phyloP scores from a whole-genome alignment of 1,140 invertebrate genomes.

The Panagrolaimus sp. region DNA sequence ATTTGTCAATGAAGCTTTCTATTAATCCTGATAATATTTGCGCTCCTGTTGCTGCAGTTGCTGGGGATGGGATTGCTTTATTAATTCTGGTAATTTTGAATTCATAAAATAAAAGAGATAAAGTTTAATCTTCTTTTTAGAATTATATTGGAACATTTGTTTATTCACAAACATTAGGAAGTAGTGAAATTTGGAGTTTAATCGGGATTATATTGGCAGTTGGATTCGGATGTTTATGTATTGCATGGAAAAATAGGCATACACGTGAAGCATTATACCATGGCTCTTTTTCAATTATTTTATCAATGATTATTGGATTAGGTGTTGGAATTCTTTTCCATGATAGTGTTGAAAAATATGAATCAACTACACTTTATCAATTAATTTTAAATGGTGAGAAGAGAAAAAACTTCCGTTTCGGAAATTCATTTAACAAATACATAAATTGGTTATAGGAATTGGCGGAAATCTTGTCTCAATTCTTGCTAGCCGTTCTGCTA shows the following conservation, averaged over 20 bases:
- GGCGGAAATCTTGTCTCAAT: conserved; percentile 6
- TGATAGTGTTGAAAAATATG: neutral
- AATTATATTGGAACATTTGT: conserved; percentile 2
- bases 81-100: neutral
- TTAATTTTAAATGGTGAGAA: neutral
- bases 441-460: conserved; percentile 1
- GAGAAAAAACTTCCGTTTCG: neutral
- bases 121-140: neutral
- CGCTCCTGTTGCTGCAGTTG: neutral
- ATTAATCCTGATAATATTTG: conserved; percentile 13
- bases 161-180: neutral
- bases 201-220: neutral
- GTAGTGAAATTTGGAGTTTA: neutral
- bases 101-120: too few relatives aligned
- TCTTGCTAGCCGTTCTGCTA: neutral
- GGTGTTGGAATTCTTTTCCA: neutral
- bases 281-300: conserved; percentile 9
- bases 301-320: neutral
- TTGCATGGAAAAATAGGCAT: neutral
- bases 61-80: neutral
- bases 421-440: neutral
- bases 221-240: neutral
- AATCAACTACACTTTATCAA: conserved; percentile 1
- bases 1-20: neutral
- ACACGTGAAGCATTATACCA: neutral